These are phyloP conservation scores for Coracopsis vasa DNA, from an alignment of 2,113 vertebrate species.

Conservation along the genomic window DNA sequence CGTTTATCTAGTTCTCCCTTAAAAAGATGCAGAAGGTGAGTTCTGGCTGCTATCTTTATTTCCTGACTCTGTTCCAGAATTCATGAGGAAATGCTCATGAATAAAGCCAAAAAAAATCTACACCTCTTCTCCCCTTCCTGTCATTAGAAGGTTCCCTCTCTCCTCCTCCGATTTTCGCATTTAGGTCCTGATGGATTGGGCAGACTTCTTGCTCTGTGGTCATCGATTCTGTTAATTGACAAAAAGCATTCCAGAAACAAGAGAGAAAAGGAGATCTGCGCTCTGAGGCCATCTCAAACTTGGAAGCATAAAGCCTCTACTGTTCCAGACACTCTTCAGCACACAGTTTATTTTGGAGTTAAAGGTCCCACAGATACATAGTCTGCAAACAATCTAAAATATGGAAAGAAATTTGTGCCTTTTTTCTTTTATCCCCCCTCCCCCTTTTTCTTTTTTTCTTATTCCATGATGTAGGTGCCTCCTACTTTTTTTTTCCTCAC, in stretches of 20 bases:
- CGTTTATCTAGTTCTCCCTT: background rate
- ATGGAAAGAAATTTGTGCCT: background rate
- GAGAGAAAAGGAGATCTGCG: background rate
- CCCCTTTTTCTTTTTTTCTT: background rate
- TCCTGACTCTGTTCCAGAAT: slow-evolving; percentile 29
- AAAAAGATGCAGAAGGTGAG: slow-evolving; percentile 21
- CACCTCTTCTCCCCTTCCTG: slow-evolving; percentile 46
- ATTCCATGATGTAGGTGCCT: background rate
- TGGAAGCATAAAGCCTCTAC: slow-evolving; percentile 5
- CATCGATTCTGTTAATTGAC: slow-evolving; percentile 41
- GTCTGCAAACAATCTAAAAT: background rate
- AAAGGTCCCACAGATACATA: background rate
- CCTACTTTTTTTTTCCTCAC: background rate
- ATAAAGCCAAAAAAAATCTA: slow-evolving; percentile 26
- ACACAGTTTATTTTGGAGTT: slow-evolving; percentile 29
- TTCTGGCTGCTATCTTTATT: slow-evolving; percentile 52
- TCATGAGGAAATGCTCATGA: slow-evolving; percentile 39
- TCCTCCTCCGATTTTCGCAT: slow-evolving; percentile 18
- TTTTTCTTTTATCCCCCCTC: too few relatives aligned
- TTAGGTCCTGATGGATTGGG: slow-evolving; percentile 35
- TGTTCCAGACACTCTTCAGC: slow-evolving; percentile 33
- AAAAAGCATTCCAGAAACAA: slow-evolving; percentile 35
- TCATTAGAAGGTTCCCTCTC: background rate
- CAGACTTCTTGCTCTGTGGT: slow-evolving; percentile 23
- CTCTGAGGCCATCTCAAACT: background rate